A percentile compares a stretch with the other conserved stretches of the same genome.
Conservation (phyloP, 2,888 invertebrate genomes). For the Thysanoteuthis rhombus region DNA sequence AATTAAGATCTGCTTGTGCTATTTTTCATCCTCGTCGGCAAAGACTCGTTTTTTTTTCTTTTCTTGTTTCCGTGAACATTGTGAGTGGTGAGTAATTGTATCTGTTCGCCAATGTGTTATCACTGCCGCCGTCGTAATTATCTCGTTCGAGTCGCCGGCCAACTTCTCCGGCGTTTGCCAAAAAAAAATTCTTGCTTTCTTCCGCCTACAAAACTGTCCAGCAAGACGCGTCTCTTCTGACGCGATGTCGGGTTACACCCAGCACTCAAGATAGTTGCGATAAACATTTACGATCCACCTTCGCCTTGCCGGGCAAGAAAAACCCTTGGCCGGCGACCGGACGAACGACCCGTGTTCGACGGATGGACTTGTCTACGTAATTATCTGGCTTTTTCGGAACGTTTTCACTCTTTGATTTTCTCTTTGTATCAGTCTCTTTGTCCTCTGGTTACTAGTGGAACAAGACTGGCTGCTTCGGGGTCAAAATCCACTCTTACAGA, state of each 20-base stretch:
- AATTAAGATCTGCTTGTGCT: not conserved
- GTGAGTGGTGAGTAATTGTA: not conserved
- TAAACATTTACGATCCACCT: not conserved
- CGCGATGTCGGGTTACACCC: not conserved
- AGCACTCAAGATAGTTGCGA: not conserved
- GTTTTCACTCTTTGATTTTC: not conserved
- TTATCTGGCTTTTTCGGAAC: not conserved
- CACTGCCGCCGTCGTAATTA: not conserved
- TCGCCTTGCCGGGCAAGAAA: not conserved
- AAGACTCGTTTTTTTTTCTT: not conserved
- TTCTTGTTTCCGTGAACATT: not conserved
- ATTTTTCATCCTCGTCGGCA: not conserved
- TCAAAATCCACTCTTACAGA: too few species aligned
- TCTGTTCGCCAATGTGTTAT: conserved; percentile 12
- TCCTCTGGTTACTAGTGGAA: too few species aligned
- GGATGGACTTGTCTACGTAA: not conserved
- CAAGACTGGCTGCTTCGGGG: too few species aligned
- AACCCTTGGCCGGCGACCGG: not conserved
- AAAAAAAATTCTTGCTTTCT: not conserved
- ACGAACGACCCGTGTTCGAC: not conserved
- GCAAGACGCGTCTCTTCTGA: not conserved
- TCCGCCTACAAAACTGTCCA: not conserved
- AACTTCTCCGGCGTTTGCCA: not conserved
- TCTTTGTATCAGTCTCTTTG: too few species aligned
- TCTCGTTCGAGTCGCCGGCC: not conserved